Evolutionary conservation across 2,888 invertebrate genomes (phyloP), one percentile per base, ranked within the genome.

Genomic region (Neoitamus cyanurus): DNA sequence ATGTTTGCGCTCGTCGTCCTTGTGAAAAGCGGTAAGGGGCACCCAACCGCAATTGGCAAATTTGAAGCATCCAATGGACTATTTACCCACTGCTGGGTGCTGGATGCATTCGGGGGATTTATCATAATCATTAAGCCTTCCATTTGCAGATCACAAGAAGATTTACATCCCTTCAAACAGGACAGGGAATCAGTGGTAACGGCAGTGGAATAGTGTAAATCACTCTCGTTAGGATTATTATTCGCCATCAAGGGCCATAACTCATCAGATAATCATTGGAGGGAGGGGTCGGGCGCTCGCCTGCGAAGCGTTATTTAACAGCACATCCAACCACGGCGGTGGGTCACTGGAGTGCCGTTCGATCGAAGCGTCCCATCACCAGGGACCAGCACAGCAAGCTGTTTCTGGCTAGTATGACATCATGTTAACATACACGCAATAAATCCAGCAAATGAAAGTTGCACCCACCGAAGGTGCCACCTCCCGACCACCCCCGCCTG

Each of bases 201-300:
- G 73, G 36, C 34, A 73, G 34, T 31, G 31, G 73, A 20, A 34
- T 7, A 20, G 36, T 73, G 73, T 73, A 73, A 73, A 73, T 73
- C 36, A 73, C 73, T 73, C 73, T 36, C 36, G 31, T 73, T 34
- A 73, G 73, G 73, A 73, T 73, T 73, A 73, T 73, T 73, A 34
- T 73, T 73, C 73, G 73, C n/a, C 15, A 73, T 36, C 73, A 73
- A 73, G n/a, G 73, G 36, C 73, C n/a, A 73, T 73, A 73, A 73
- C 20, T 73, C 73, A 73, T 73, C 34, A 73, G 73, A 73, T 73
- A 73, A 73, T 73, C 36, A 73, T n/a, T 15, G 36, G 13, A 7
- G 73, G 73, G 36, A 15, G 30, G 36, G 20, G 11, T n/a, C 5
- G 20, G 13, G 1, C n/a, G 20, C 34, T 1, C 20, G 20, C 13